Percentiles rank a stretch among this genome's conserved stretches.
Evolutionary conservation across 2,797 vertebrate species (phyloP).

Genomic region (Melanotaenia nigrans): DNA sequence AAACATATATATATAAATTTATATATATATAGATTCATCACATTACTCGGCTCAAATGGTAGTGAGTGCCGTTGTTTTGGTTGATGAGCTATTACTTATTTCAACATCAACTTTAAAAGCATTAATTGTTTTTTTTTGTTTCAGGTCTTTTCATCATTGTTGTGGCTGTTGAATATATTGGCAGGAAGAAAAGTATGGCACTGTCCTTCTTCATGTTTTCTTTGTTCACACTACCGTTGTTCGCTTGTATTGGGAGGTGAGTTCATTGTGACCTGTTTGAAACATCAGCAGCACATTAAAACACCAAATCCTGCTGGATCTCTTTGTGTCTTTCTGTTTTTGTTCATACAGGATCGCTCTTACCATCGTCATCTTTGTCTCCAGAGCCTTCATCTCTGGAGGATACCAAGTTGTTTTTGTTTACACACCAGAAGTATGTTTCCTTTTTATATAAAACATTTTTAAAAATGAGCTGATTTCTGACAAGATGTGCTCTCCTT

Average conservation of each 20-base stretch:
- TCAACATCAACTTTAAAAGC: neutral
- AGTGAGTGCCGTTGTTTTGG: neutral
- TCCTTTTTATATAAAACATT: neutral
- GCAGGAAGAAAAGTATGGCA: conserved; percentile 92
- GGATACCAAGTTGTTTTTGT: conserved; percentile 91
- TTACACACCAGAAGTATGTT: conserved; percentile 92
- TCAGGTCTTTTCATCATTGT: conserved; percentile 87
- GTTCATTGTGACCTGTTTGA: conserved; percentile 7
- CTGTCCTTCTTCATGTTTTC: conserved; percentile 88
- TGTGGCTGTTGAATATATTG: conserved; percentile 87
- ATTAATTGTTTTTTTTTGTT: conserved; percentile 12
- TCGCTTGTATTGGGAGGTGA: conserved; percentile 89
- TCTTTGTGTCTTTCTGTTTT: neutral
- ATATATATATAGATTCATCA: neutral
- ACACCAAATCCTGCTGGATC: neutral
- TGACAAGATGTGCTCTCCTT: neutral
- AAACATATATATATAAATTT: neutral
- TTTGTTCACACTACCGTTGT: conserved; percentile 86
- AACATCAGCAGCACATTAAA: neutral
- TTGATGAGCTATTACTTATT: neutral
- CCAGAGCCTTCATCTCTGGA: conserved; percentile 90
- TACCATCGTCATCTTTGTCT: conserved; percentile 90
- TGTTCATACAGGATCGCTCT: conserved; percentile 73
- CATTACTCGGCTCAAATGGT: neutral
- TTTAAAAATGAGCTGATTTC: neutral